These are phyloP conservation scores for Bombyx mandarina DNA, from an alignment of 1,140 invertebrate genomes.

Conservation along the genomic window DNA sequence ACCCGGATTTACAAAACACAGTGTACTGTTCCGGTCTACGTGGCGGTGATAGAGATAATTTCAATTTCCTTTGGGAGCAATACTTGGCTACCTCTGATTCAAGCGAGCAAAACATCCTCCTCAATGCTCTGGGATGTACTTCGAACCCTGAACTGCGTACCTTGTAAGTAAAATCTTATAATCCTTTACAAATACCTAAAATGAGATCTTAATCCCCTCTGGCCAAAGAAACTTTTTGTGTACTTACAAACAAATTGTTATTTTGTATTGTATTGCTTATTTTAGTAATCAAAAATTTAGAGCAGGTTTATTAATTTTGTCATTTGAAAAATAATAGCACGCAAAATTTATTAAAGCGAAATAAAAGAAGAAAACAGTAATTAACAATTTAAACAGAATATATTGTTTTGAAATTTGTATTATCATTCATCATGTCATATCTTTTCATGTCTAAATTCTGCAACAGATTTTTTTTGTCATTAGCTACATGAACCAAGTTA, in stretches of 20 bases:
- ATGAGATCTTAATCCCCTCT: neutral
- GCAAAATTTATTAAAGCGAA: too few species aligned
- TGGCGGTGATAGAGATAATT: slow-evolving; percentile 63
- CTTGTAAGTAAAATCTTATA: slow-evolving; percentile 34
- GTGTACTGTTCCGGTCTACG: slow-evolving; percentile 73
- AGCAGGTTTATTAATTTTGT: too few species aligned
- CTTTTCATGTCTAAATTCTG: too few species aligned
- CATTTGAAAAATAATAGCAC: too few species aligned
- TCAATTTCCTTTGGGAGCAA: slow-evolving; percentile 68
- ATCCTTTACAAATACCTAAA: neutral
- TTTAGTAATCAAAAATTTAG: too few species aligned
- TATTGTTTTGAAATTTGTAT: too few species aligned
- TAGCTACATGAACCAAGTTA: slow-evolving; percentile 53
- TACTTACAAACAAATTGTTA: too few species aligned
- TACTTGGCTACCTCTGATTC: slow-evolving; percentile 62
- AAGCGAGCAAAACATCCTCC: slow-evolving; percentile 71
- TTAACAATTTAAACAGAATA: too few species aligned
- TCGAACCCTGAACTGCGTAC: slow-evolving; percentile 39
- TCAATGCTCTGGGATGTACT: slow-evolving; percentile 74
- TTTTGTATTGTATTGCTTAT: too few species aligned
- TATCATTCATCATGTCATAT: too few species aligned
- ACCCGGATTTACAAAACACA: slow-evolving; percentile 53
- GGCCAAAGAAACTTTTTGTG: too few species aligned
- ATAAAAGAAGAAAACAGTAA: too few species aligned
- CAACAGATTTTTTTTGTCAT: slow-evolving; percentile 6